phyloP scores from a whole-genome alignment of 2,797 vertebrate genomes.

The Rhynchonycteris naso region DNA sequence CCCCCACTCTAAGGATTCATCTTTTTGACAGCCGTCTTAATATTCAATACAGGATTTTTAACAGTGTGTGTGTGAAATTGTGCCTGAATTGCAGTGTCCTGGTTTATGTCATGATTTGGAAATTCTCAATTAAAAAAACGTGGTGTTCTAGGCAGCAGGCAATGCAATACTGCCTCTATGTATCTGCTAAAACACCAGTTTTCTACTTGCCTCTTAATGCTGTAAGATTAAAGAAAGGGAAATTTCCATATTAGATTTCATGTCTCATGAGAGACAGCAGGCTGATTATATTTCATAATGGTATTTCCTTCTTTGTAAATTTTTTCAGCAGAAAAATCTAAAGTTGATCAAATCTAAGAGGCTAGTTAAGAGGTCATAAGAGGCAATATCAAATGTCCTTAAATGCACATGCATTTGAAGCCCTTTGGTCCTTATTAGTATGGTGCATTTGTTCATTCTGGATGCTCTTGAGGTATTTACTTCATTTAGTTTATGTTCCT shows the following conservation, averaged over 20 bases:
- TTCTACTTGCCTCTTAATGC: constrained; percentile 29
- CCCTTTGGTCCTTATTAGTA: not conserved
- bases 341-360: constrained; percentile 45
- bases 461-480: not conserved
- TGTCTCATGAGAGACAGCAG: not conserved
- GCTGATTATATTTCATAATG: not conserved
- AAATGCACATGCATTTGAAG: not conserved
- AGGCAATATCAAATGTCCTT: not conserved
- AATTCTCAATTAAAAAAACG: constrained; percentile 6
- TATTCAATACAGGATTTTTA: not conserved
- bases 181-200: not conserved
- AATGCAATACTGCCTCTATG: not conserved
- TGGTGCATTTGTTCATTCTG: not conserved
- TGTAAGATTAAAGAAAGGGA: not conserved
- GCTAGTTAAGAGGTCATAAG: not conserved
- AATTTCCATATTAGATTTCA: constrained; percentile 11
- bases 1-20: not conserved
- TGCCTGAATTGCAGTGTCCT: not conserved
- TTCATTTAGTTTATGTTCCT: not conserved
- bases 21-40: not conserved
- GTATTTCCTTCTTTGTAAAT: constrained; percentile 29
- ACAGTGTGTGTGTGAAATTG: not conserved
- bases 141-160: not conserved
- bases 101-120: not conserved
- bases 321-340: constrained; percentile 43